Base-by-base conservation (phyloP, 2,113 vertebrate genomes). In the Jacana jacana region DNA sequence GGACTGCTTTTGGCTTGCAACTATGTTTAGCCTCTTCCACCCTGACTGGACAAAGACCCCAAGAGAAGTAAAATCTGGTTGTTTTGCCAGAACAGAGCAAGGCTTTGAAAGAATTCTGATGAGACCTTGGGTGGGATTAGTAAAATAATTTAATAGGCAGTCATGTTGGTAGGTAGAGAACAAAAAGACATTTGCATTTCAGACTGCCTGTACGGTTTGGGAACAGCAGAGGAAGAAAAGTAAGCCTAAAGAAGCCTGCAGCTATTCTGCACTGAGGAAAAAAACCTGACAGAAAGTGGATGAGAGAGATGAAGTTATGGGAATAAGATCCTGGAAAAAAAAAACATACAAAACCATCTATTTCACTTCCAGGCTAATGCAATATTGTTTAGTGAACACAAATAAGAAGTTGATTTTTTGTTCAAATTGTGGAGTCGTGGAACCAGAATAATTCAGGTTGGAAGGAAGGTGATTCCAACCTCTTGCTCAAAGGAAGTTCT, bases 181-280 rank as follows among this genome's bases (percentile, higher is more conserved):
- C 42, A 89, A 91, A 84, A 91, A 78, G 19, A 70, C 33, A 93
- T 85, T 93, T 93, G 61, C 63, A 93, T 68, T 94, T 95, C 73
- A 96, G 73, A 91, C 55, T 91, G 73, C 4, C 20, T 61, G 14
- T 64, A 68, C 23, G 48, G 24, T 81, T 69, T 93, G 77, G 58
- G 61, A 88, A 81, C 42, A 91, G 60, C 1, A 1, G 40, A 87
- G 57, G 30, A 93, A 93, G 52, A 87, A 94, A 84, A 86, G 55
- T 46, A 81, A 92, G 31, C 27, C 63, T 65, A 40, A 72, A 61
- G 65, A 84, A 84, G 83, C 82, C 93, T 82, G 52, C 89, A 90
- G 91, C 52, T 80, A 79, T 82, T 71, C 31, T 75, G 51, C 44
- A 78, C 33, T 52, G 35, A 91, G 30, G 30, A 72, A 82, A 89